phyloP scores from a whole-genome alignment of 2,888 invertebrate species.

The Meandrusa payeni region DNA sequence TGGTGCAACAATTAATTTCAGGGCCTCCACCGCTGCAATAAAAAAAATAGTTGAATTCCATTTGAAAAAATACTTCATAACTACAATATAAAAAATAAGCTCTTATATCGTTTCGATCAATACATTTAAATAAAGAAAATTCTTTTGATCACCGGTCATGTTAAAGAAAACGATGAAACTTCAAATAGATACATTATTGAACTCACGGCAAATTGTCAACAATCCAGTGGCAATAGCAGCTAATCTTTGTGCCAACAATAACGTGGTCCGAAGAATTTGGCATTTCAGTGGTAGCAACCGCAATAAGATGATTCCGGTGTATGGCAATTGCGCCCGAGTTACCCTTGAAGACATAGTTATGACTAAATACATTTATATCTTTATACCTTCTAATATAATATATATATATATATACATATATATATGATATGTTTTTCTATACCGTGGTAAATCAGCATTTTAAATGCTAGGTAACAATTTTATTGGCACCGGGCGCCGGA shows the following conservation, averaged over 20 bases:
- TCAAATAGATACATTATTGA: too few species aligned
- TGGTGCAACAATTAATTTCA: constrained; percentile 28
- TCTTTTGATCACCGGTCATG: too few species aligned
- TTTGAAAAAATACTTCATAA: too few species aligned
- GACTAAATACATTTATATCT: not conserved
- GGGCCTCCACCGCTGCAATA: constrained; percentile 27
- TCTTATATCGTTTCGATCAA: too few species aligned
- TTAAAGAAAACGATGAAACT: too few species aligned
- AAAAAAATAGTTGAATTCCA: constrained; percentile 1
- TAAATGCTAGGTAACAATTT: too few species aligned
- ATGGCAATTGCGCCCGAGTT: constrained; percentile 14
- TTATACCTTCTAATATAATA: not conserved
- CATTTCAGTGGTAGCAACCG: constrained; percentile 6
- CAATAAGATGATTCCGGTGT: constrained; percentile 13
- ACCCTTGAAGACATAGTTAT: constrained; percentile 2
- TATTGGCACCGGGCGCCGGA: too few species aligned
- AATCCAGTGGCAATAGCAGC: constrained; percentile 20
- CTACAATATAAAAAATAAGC: too few species aligned
- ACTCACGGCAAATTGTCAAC: constrained; percentile 21
- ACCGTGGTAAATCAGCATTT: too few species aligned
- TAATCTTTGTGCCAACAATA: constrained; percentile 16
- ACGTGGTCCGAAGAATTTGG: constrained; percentile 9
- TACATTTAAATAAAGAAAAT: too few species aligned
- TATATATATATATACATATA: not conserved
- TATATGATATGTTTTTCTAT: too few species aligned